phyloP scores from a whole-genome alignment of 2,888 invertebrate genomes.

The Monoplex corrugatus region DNA sequence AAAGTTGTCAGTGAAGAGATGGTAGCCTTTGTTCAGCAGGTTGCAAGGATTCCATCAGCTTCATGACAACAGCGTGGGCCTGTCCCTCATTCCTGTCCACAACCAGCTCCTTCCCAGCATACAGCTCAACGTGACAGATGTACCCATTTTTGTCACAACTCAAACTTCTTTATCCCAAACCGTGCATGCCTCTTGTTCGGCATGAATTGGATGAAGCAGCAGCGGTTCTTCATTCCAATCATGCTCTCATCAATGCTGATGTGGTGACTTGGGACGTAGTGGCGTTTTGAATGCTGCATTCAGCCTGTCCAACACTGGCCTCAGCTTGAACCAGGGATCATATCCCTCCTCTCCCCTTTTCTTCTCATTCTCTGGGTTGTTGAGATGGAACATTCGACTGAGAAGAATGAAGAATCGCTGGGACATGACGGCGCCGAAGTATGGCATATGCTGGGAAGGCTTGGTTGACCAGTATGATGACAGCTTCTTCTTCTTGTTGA shows the following conservation, averaged over 20 bases:
- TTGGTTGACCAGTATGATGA: neutral
- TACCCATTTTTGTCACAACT: constrained; percentile 47
- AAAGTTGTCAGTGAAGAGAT: constrained; percentile 49
- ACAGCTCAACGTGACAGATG: constrained; percentile 37
- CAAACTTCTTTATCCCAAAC: constrained; percentile 51
- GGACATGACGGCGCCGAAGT: neutral
- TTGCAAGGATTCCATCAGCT: neutral
- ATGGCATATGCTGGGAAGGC: neutral
- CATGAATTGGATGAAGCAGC: constrained; percentile 47
- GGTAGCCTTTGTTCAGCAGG: constrained; percentile 48
- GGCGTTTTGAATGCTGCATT: constrained; percentile 39
- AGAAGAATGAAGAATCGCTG: neutral
- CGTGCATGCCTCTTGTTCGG: constrained; percentile 50
- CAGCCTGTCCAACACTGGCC: constrained; percentile 32
- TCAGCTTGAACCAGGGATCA: constrained; percentile 52
- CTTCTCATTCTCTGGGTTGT: too few relatives aligned
- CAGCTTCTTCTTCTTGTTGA: neutral
- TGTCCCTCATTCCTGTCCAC: constrained; percentile 35
- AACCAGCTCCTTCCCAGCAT: constrained; percentile 46
- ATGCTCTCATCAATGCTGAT: constrained; percentile 47
- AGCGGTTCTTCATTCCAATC: constrained; percentile 53
- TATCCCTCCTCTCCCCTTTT: constrained; percentile 45
- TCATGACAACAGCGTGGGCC: constrained; percentile 40
- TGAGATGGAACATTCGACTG: neutral
- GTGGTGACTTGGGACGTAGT: constrained; percentile 37